Conservation (phyloP, 2,797 vertebrate genomes). For the Anguilla pacifica region DNA sequence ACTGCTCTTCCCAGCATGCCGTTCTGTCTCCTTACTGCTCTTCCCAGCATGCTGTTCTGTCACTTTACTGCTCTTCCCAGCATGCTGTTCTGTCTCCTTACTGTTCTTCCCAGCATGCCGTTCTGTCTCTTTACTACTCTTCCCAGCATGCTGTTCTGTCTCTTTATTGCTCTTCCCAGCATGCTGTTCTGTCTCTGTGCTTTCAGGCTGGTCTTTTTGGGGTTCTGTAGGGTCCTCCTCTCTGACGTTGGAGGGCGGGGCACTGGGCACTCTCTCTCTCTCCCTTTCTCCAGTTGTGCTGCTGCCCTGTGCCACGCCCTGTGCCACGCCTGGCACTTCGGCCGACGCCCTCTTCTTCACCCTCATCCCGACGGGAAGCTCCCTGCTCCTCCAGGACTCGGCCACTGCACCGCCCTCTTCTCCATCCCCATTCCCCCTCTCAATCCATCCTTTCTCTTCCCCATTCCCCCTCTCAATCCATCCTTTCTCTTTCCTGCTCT, state of each 20-base stretch:
- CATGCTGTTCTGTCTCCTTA: not conserved
- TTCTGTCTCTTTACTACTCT: not conserved
- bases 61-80: not conserved
- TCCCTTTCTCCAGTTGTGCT: not conserved
- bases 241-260: not conserved
- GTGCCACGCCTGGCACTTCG: conserved; percentile 43
- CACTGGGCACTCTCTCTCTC: not conserved
- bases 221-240: not conserved
- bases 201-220: not conserved
- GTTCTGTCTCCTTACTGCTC: not conserved
- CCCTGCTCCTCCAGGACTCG: conserved; percentile 56
- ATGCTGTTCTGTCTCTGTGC: conserved; percentile 6
- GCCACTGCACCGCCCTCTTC: conserved; percentile 28
- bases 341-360: conserved; percentile 63
- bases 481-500: conserved; percentile 18
- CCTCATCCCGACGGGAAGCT: conserved; percentile 63
- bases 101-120: not conserved
- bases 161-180: not conserved
- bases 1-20: not conserved
- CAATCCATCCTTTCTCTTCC: conserved; percentile 26
- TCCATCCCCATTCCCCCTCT: conserved; percentile 36
- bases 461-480: conserved; percentile 20
- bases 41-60: not conserved
- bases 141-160: not conserved
- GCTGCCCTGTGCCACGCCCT: conserved; percentile 46